phyloP scores from a whole-genome alignment of 2,113 vertebrate species.

The Nymphicus hollandicus region DNA sequence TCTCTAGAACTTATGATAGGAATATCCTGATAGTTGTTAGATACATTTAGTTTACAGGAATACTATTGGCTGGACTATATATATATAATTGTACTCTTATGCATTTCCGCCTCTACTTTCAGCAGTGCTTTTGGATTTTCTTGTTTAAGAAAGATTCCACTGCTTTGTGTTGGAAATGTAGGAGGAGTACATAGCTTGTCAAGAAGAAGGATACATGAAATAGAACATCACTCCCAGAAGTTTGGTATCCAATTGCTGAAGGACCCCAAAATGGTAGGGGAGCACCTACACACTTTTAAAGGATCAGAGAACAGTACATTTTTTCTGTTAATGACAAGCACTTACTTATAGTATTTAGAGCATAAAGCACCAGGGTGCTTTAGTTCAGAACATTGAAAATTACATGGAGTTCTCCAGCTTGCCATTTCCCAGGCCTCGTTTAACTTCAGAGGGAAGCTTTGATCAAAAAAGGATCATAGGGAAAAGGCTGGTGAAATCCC shows the following conservation, averaged over 20 bases:
- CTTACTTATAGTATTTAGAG: not conserved
- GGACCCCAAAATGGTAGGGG: not conserved
- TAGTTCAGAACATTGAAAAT: not conserved
- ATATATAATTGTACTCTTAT: not conserved
- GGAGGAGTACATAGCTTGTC: not conserved
- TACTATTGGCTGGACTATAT: not conserved
- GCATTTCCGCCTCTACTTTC: not conserved
- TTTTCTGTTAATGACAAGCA: not conserved
- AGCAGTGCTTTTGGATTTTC: not conserved
- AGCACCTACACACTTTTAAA: not conserved
- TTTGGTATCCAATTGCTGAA: not conserved
- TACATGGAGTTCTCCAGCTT: not conserved
- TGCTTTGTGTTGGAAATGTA: not conserved
- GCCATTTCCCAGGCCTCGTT: not conserved
- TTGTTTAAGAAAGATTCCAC: not conserved
- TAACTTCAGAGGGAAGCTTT: not conserved
- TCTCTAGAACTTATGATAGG: not conserved
- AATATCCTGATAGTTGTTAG: not conserved
- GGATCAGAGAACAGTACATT: not conserved
- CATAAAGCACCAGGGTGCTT: not conserved
- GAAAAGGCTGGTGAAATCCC: not conserved
- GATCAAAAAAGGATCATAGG: not conserved
- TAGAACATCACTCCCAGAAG: not conserved
- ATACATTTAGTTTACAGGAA: not conserved
- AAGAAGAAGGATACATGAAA: not conserved